Conservation (phyloP, 2,888 invertebrate species). For the Subacronicta megacephala region DNA sequence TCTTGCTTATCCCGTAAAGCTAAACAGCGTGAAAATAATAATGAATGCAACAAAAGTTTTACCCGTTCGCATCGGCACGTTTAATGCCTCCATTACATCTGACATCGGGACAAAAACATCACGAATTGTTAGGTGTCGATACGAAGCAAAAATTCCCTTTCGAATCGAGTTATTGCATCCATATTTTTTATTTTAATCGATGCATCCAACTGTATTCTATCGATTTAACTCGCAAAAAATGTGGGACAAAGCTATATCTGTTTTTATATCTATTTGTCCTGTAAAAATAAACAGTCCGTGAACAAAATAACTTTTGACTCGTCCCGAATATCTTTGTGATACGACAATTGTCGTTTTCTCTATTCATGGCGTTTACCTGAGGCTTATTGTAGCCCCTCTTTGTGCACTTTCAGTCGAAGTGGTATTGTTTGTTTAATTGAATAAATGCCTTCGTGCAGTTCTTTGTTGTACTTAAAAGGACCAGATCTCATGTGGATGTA, state of each 20-base stretch:
- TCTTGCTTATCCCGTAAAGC: constrained; percentile 9
- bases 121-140: constrained; percentile 66
- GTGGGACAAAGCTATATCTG: constrained; percentile 65
- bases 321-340: constrained; percentile 80
- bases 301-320: constrained; percentile 82
- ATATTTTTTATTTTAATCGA: constrained; percentile 66
- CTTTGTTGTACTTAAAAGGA: constrained; percentile 65
- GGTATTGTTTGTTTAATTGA: constrained; percentile 87
- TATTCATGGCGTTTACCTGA: constrained; percentile 84
- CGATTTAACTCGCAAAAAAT: constrained; percentile 73
- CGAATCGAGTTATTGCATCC: constrained; percentile 62
- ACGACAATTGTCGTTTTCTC: constrained; percentile 79
- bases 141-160: constrained; percentile 60
- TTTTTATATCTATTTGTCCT: constrained; percentile 70
- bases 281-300: constrained; percentile 78
- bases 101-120: constrained; percentile 52
- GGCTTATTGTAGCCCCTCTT: constrained; percentile 70
- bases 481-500: constrained; percentile 58
- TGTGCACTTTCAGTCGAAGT: constrained; percentile 85
- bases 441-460: constrained; percentile 82
- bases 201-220: constrained; percentile 65
- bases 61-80: constrained; percentile 52
- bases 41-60: constrained; percentile 44
- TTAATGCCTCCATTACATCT: constrained; percentile 66
- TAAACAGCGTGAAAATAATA: constrained; percentile 36